Evolutionary conservation across 2,888 invertebrate species (phyloP), one percentile per base, ranked within the genome.

Genomic region (Halictus quadricinctus): DNA sequence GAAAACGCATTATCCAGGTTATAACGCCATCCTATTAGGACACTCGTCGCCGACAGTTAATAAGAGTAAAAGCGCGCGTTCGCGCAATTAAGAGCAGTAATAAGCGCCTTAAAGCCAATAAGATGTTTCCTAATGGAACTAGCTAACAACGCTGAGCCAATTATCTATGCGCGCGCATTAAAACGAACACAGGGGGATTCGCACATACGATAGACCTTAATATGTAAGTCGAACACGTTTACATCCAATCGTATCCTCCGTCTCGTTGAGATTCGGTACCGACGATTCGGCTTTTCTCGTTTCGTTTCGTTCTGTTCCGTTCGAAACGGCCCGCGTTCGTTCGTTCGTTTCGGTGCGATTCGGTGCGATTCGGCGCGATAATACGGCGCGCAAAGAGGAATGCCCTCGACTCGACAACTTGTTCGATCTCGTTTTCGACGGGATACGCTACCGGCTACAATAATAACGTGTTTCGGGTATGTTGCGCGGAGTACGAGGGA

Each of bases 81-180:
- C 86, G 87, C 84, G 91, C 90, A 93, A 94, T 94, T 94, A 93
- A 92, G 91, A 92, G 90, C 88, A 90, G 90, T 91, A 94, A 94
- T 94, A 94, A 94, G 90, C 92, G 90, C 94, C 93, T 94, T 93
- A 92, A 92, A 91, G 91, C 92, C 93, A 94, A 94, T 94, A 94
- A 94, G 94, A 94, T 93, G 94, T 92, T 92, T 91, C 89, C 91
- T 94, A 94, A 94, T 94, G 94, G 92, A 91, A 91, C 91, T 75
- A 86, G 91, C 91, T 94, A 93, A 93, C 91, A 90, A 91, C 91
- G 90, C 92, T 89, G 92, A 87, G 88, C 92, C 94, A 94, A 94
- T 94, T 94, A 94, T 93, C 94, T 85, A 83, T 70, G 70, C 73
- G 86, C 82, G 82, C 85, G 81, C 84, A 88, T 90, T 90, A 90